Conservation (phyloP, 2,888 invertebrate genomes). For the Sylvicola cinctus region DNA sequence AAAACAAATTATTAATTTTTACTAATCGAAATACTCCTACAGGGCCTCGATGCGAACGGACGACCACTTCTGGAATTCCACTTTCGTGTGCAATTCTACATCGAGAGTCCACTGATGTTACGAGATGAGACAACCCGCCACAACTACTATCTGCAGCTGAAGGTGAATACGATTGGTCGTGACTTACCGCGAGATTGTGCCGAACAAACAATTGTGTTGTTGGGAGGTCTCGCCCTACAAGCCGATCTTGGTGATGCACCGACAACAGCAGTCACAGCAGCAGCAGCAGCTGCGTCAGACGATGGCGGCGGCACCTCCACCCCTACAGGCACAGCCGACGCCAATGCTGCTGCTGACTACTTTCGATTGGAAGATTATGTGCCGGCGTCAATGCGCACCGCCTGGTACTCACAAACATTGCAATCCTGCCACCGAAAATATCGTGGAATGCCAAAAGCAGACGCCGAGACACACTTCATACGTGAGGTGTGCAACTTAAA, state of each 20-base stretch:
- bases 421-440: slow-evolving; percentile 68
- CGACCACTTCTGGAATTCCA: slow-evolving; percentile 74
- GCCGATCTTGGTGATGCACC: slow-evolving; percentile 75
- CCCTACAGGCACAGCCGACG: background rate
- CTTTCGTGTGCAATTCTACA: slow-evolving; percentile 83
- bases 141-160: slow-evolving; percentile 87
- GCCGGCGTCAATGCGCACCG: slow-evolving; percentile 40
- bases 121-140: slow-evolving; percentile 82
- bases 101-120: slow-evolving; percentile 74
- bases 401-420: slow-evolving; percentile 29
- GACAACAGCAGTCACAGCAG: background rate
- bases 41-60: slow-evolving; percentile 80
- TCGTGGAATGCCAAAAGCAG: slow-evolving; percentile 50
- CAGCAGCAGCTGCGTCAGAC: background rate
- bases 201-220: slow-evolving; percentile 47
- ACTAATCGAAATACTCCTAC: slow-evolving; percentile 8
- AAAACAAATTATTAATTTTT: background rate
- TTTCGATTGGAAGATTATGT: slow-evolving; percentile 77
- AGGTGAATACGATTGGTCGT: slow-evolving; percentile 61
- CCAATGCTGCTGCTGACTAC: slow-evolving; percentile 23
- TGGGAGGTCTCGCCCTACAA: slow-evolving; percentile 80
- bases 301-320: slow-evolving; percentile 7
- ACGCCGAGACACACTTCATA: slow-evolving; percentile 76
- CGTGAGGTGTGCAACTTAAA: slow-evolving; percentile 66
- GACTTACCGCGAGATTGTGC: slow-evolving; percentile 32